Evolutionary conservation across 2,888 invertebrate genomes (phyloP).

Genomic region (Dendrolimus houi): DNA sequence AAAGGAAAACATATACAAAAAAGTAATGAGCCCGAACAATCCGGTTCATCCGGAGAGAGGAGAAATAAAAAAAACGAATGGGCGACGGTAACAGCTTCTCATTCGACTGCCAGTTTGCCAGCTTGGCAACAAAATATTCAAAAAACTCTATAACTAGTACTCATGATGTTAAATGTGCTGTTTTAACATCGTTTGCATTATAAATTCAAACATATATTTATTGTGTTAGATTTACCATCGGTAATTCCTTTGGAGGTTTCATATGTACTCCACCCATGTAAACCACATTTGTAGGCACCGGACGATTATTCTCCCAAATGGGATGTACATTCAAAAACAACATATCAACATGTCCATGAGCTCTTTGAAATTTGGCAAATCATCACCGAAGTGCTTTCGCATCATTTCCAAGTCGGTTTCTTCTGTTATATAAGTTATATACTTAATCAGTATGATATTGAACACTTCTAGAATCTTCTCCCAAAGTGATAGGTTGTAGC

Average conservation of each 20-base stretch:
- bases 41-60: too few species aligned
- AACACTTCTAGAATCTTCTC: slow-evolving; percentile 27
- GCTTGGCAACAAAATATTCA: too few species aligned
- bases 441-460: slow-evolving; percentile 6
- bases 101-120: too few species aligned
- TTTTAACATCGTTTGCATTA: too few species aligned
- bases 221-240: slow-evolving; percentile 4
- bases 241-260: slow-evolving; percentile 13
- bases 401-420: slow-evolving; percentile 16
- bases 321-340: slow-evolving; percentile 50
- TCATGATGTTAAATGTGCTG: too few species aligned
- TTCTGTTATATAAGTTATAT: slow-evolving; percentile 7
- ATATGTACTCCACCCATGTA: slow-evolving; percentile 51
- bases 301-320: slow-evolving; percentile 36
- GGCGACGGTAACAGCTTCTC: too few species aligned
- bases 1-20: too few species aligned
- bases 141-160: too few species aligned
- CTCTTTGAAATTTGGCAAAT: slow-evolving; percentile 19
- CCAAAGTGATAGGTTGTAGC: slow-evolving; percentile 24
- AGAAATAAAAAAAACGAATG: too few species aligned
- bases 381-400: slow-evolving; percentile 22
- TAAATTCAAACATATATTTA: too few species aligned
- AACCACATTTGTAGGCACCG: slow-evolving; percentile 45
- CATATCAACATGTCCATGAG: slow-evolving; percentile 30
- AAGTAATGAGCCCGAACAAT: too few species aligned